phyloP scores from a whole-genome alignment of 2,888 invertebrate genomes.

The Unio pictorum region DNA sequence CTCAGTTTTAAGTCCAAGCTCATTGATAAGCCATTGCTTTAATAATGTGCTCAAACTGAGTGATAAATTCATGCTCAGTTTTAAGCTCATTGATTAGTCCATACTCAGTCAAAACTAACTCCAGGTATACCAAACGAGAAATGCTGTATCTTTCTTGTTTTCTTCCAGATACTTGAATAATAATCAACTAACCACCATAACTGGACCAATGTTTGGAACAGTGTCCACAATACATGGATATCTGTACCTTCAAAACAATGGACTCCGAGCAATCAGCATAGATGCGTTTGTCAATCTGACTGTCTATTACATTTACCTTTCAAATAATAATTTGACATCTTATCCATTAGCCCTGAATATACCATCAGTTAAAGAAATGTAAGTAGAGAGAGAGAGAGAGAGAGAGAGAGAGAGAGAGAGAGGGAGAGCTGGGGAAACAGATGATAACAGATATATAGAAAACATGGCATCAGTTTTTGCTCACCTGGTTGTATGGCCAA shows the following conservation, averaged over 20 bases:
- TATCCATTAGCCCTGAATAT: conserved; percentile 17
- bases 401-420: no score
- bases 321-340: conserved; percentile 27
- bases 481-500: no score
- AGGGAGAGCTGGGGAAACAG: no score
- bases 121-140: no score
- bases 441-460: no score
- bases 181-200: conserved; percentile 13
- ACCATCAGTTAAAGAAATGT: conserved; percentile 17
- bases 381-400: conserved; percentile 7
- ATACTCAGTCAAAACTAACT: neutral
- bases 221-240: conserved; percentile 7
- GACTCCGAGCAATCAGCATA: conserved; percentile 26
- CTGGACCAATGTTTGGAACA: conserved; percentile 24
- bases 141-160: neutral
- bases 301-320: conserved; percentile 20
- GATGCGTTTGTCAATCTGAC: conserved; percentile 42
- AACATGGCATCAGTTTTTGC: no score
- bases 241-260: conserved; percentile 26
- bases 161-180: conserved; percentile 27
- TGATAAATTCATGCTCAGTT: no score
- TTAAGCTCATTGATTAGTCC: neutral
- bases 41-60: no score
- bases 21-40: no score
- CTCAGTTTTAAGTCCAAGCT: no score